Evolutionary conservation across 2,888 invertebrate species (phyloP).

Genomic region (Dastarcus helophoroides): DNA sequence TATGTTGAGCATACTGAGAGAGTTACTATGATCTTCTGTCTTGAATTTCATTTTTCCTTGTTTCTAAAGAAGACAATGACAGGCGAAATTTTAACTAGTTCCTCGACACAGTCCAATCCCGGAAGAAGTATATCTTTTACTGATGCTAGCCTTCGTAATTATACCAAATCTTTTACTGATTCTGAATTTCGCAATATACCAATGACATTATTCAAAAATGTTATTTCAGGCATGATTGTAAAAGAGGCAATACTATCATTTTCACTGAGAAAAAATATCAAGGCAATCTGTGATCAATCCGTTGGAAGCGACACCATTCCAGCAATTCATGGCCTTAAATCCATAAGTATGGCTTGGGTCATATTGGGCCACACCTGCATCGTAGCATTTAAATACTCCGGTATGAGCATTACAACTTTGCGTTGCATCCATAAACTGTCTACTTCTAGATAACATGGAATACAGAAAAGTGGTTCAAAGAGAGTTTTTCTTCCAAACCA

Average conservation of each 20-base stretch:
- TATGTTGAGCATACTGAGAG: no score
- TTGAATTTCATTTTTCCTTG: no score
- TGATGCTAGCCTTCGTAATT: no score
- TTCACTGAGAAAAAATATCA: slow-evolving; percentile 64
- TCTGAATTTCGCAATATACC: no score
- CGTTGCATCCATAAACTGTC: slow-evolving; percentile 4
- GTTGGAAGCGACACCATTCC: slow-evolving; percentile 72
- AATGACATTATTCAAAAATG: no score
- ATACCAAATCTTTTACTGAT: no score
- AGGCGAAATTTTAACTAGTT: no score
- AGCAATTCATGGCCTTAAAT: slow-evolving; percentile 53
- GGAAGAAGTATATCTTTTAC: no score
- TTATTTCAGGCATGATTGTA: slow-evolving; percentile 43
- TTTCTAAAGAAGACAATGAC: no score
- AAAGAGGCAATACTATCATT: slow-evolving; percentile 66
- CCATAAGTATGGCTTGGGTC: slow-evolving; percentile 54
- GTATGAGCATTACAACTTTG: slow-evolving; percentile 25
- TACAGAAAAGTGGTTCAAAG: slow-evolving; percentile 58
- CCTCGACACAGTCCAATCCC: no score
- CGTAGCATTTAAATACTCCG: slow-evolving; percentile 70
- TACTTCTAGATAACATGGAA: slow-evolving; percentile 56
- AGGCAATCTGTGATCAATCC: slow-evolving; percentile 67
- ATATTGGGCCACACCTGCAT: slow-evolving; percentile 66
- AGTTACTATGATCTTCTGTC: no score
- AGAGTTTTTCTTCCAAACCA: slow-evolving; percentile 68